phyloP scores from a whole-genome alignment of 2,113 vertebrate genomes.

The Hipposideros armiger region DNA sequence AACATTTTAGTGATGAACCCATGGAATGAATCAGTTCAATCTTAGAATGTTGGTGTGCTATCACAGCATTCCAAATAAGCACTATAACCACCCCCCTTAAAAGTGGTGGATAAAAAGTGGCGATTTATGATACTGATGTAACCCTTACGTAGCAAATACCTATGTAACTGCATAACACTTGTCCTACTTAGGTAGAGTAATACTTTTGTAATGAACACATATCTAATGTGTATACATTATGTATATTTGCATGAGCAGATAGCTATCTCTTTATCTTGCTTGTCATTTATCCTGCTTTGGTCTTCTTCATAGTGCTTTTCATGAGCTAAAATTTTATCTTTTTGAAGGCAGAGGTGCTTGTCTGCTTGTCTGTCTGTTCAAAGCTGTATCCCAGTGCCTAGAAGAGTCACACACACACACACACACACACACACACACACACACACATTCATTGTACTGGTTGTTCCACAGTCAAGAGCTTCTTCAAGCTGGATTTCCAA shows the following conservation, averaged over 20 bases:
- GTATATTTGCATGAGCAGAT: rapidly evolving
- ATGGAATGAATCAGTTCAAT: background rate
- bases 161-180: background rate
- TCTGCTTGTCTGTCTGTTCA: background rate
- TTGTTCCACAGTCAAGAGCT: background rate
- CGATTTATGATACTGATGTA: background rate
- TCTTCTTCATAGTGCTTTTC: background rate
- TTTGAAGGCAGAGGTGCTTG: background rate
- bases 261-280: background rate
- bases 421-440: background rate
- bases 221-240: too few species aligned
- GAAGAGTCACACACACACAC: background rate
- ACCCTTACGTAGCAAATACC: background rate
- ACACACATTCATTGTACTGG: background rate
- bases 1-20: background rate
- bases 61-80: background rate
- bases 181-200: background rate
- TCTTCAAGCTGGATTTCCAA: background rate
- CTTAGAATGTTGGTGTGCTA: background rate
- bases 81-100: background rate
- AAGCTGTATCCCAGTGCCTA: background rate
- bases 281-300: background rate
- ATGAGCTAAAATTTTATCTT: background rate
- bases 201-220: background rate
- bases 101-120: background rate